Evolutionary conservation across 2,888 invertebrate genomes (phyloP).

Genomic region (Polyploca ridens): DNA sequence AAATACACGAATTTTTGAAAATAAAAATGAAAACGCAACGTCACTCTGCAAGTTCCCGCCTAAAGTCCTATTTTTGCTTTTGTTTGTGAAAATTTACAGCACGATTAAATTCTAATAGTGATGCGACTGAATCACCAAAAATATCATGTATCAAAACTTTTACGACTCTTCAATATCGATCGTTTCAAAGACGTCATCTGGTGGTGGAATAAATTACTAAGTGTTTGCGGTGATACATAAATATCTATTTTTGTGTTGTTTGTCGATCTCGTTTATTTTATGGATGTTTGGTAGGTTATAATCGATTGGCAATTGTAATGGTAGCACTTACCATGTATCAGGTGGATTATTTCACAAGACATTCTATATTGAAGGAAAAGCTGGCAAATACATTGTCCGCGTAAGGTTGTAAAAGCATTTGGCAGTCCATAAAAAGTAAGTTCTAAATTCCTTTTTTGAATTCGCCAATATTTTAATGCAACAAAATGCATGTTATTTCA

Average conservation of each 20-base stretch:
- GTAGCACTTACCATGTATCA: background rate
- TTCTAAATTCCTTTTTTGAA: no score
- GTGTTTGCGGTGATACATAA: constrained; percentile 27
- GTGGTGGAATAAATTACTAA: constrained; percentile 45
- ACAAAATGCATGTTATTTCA: no score
- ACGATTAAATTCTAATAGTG: constrained; percentile 1
- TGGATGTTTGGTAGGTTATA: background rate
- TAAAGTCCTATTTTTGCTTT: no score
- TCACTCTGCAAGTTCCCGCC: no score
- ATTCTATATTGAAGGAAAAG: background rate
- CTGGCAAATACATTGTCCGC: no score
- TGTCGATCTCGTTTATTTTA: background rate
- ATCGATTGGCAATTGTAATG: background rate
- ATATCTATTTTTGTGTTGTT: constrained; percentile 8
- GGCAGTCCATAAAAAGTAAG: no score
- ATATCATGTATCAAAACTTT: constrained; percentile 34
- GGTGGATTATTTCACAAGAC: background rate
- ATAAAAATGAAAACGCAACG: no score
- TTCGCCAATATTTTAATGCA: no score
- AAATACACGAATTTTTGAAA: no score
- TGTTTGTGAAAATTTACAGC: constrained; percentile 8
- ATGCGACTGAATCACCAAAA: constrained; percentile 27
- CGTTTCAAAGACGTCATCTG: constrained; percentile 39
- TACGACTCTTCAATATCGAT: constrained; percentile 37
- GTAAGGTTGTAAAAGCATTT: no score